phyloP scores from a whole-genome alignment of 92 coral and sea anemone species.

The Zoanthus gigantus region DNA sequence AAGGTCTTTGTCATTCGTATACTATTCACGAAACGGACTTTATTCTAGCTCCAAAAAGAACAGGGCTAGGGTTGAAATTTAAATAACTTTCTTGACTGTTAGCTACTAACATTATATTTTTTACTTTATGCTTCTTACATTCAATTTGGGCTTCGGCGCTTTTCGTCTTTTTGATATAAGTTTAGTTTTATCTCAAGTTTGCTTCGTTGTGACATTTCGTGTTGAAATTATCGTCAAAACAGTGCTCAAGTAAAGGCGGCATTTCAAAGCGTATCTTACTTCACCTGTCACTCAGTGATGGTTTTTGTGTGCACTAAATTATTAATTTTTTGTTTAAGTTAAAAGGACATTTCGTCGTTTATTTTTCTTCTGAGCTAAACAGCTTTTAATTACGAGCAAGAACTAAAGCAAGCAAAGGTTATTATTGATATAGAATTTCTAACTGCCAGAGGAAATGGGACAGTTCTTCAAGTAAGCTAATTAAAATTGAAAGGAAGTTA shows the following conservation, averaged over 20 bases:
- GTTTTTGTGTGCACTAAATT: slow-evolving; percentile 46
- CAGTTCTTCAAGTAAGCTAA: slow-evolving; percentile 49
- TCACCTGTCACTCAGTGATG: slow-evolving; percentile 38
- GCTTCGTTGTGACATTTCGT: slow-evolving; percentile 41
- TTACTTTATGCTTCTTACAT: not conserved
- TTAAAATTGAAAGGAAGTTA: slow-evolving; percentile 32
- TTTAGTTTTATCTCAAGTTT: slow-evolving; percentile 27
- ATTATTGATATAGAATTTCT: slow-evolving; percentile 48
- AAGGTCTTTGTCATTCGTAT: slow-evolving; percentile 12
- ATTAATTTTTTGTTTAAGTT: slow-evolving; percentile 41
- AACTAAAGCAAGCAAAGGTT: slow-evolving; percentile 47
- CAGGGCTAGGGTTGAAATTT: not conserved
- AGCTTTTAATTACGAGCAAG: slow-evolving; percentile 53
- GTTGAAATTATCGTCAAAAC: slow-evolving; percentile 45
- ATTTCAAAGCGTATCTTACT: slow-evolving; percentile 28
- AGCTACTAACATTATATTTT: not conserved
- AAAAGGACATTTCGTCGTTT: slow-evolving; percentile 49
- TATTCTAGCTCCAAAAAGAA: not conserved
- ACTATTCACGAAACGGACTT: not conserved
- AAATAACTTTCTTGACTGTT: too few species aligned
- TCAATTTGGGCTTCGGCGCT: not conserved
- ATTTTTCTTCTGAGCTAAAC: slow-evolving; percentile 49
- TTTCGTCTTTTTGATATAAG: not conserved
- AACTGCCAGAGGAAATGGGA: slow-evolving; percentile 39
- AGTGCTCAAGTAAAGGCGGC: slow-evolving; percentile 41